phyloP scores from a whole-genome alignment of 2,113 vertebrate genomes.

The Trogon surrucura region DNA sequence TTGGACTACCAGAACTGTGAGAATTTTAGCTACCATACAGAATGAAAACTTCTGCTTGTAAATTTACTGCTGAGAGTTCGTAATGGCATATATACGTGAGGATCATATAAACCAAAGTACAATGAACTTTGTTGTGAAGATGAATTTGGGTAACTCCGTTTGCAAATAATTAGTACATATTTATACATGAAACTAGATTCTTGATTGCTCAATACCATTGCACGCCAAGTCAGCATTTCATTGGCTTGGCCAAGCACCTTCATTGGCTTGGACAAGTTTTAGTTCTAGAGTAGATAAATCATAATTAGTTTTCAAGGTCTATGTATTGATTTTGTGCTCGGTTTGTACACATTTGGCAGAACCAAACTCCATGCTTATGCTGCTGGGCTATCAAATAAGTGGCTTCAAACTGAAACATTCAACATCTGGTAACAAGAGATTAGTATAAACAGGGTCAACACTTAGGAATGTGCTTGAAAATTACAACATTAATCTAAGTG shows the following conservation, averaged over 20 bases:
- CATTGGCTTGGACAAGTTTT: not conserved
- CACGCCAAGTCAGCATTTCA: not conserved
- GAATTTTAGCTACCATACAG: not conserved
- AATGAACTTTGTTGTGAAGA: fast-evolving
- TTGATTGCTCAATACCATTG: not conserved
- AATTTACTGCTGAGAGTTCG: not conserved
- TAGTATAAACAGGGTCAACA: not conserved
- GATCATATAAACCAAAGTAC: not conserved
- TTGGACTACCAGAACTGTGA: not conserved
- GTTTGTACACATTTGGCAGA: not conserved
- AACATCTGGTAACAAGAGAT: not conserved
- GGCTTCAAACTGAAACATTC: not conserved
- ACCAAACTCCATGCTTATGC: not conserved
- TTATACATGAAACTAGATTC: not conserved
- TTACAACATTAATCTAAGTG: not conserved
- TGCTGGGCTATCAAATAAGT: not conserved
- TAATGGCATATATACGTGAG: fast-evolving
- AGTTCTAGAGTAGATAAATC: not conserved
- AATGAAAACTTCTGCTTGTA: not conserved
- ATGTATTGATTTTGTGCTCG: not conserved
- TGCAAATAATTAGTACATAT: not conserved
- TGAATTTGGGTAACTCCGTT: not conserved
- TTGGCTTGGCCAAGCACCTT: not conserved
- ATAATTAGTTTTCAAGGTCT: not conserved
- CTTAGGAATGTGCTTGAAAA: not conserved